These are phyloP conservation scores for Ormyrus thymus DNA, from an alignment of 2,888 invertebrate genomes.

Conservation along the genomic window DNA sequence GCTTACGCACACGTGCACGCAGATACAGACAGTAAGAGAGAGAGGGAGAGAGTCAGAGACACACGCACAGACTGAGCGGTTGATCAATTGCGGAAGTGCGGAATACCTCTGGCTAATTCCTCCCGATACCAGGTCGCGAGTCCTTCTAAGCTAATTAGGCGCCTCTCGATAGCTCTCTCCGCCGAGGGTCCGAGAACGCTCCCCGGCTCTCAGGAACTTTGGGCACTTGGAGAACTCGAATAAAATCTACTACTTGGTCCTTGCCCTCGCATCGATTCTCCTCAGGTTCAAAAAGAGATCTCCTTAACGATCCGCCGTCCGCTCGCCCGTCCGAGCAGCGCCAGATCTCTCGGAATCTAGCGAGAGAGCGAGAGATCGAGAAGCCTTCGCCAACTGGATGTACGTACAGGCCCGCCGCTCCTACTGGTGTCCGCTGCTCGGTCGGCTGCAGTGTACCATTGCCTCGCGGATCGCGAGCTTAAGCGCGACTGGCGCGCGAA, in stretches of 20 bases:
- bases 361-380: too few species aligned
- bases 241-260: constrained; percentile 20
- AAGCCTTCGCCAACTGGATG: too few species aligned
- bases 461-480: constrained; percentile 67
- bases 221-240: constrained; percentile 32
- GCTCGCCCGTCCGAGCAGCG: too few species aligned
- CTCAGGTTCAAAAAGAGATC: constrained; percentile 20
- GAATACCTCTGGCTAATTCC: too few species aligned
- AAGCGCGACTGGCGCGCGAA: constrained; percentile 62
- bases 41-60: too few species aligned
- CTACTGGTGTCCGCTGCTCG: background rate
- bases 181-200: background rate
- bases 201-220: constrained; percentile 16
- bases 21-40: background rate
- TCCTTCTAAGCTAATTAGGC: too few species aligned
- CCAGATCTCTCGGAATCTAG: too few species aligned
- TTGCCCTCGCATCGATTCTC: background rate
- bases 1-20: constrained; percentile 3
- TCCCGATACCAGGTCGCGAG: too few species aligned
- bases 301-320: background rate
- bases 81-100: too few species aligned
- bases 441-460: constrained; percentile 58
- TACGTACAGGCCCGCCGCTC: too few species aligned
- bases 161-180: background rate
- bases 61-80: too few species aligned